Conservation (phyloP, 2,113 vertebrate genomes). For the Leucopsar rothschildi region DNA sequence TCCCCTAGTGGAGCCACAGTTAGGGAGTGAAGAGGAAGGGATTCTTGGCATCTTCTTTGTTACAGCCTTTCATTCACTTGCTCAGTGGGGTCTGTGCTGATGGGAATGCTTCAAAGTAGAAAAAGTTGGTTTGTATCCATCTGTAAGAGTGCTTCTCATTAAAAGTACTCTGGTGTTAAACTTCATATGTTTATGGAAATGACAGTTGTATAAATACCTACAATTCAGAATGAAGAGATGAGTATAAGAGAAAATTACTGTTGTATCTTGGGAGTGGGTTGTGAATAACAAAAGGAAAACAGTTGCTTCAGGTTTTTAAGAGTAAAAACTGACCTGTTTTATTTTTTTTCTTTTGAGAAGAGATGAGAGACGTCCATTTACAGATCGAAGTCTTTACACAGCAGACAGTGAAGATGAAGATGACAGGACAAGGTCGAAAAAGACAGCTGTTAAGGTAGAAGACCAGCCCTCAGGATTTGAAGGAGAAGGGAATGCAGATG, state of each 20-base stretch:
- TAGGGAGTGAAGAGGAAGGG: neutral
- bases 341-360: conserved; percentile 46
- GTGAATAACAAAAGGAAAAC: neutral
- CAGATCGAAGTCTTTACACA: conserved; percentile 73
- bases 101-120: neutral
- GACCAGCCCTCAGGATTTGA: conserved; percentile 68
- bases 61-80: neutral
- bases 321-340: neutral
- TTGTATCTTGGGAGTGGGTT: neutral
- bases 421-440: conserved; percentile 67
- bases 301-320: neutral
- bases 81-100: neutral
- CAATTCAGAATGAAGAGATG: neutral
- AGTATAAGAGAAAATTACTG: neutral
- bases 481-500: conserved; percentile 62
- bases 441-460: conserved; percentile 70
- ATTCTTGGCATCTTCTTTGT: neutral
- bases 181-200: neutral
- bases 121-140: neutral
- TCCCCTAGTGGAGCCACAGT: conserved; percentile 25
- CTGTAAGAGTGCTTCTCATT: neutral
- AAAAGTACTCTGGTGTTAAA: neutral
- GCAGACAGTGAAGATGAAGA: conserved; percentile 79
- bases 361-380: conserved; percentile 74
- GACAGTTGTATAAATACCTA: neutral